Conservation (phyloP, 2,113 vertebrate genomes). For the Hemiprocne comata region DNA sequence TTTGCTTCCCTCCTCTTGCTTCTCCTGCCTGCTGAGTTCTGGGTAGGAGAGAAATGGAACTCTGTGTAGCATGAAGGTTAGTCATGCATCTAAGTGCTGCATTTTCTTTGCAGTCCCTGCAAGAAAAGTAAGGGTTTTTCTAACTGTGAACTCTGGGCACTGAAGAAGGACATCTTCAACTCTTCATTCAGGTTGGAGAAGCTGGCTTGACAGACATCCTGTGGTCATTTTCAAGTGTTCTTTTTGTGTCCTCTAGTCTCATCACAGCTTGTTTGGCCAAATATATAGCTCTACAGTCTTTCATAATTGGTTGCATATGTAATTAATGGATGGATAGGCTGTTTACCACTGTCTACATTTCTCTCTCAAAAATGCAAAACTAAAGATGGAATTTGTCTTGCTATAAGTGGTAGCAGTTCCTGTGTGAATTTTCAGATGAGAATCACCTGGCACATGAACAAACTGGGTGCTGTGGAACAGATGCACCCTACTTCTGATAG, state of each 20-base stretch:
- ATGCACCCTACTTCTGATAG: not conserved
- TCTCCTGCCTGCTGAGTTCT: not conserved
- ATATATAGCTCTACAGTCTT: not conserved
- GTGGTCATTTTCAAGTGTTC: not conserved
- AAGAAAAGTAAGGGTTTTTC: not conserved
- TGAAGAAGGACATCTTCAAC: not conserved
- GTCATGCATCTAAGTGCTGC: not conserved
- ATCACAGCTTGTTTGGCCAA: not conserved
- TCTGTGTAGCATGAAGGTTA: not conserved
- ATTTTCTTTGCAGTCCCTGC: not conserved
- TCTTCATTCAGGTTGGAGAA: not conserved
- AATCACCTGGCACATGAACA: not conserved
- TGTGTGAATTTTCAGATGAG: not conserved
- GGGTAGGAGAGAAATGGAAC: not conserved
- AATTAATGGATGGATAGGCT: not conserved
- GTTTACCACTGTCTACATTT: not conserved
- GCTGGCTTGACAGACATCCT: not conserved
- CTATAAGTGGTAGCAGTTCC: not conserved
- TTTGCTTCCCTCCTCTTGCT: not conserved
- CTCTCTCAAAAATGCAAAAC: not conserved
- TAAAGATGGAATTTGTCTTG: not conserved
- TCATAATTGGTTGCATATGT: not conserved
- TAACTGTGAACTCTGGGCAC: not conserved
- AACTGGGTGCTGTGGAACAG: not conserved
- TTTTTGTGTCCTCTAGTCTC: not conserved